Evolutionary conservation across 1,140 invertebrate species (phyloP), one percentile per base, ranked within the genome.

Genomic region (Drosophila sucinea): DNA sequence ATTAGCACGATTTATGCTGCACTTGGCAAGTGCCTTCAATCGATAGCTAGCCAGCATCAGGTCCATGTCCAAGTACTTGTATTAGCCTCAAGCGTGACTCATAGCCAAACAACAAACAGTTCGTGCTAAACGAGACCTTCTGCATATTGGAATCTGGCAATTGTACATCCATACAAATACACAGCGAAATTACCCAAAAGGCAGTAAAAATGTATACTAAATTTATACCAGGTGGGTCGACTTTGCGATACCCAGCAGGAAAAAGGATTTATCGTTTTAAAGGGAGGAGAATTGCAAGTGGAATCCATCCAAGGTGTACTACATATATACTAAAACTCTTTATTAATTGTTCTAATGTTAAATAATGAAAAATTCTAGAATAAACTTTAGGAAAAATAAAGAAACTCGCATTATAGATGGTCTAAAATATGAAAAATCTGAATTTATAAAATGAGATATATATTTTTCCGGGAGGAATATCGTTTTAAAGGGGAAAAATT

Each of bases 1-100:
- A 84, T 89, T 89, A 89, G 77, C 84, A 89, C 84, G 84, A 89
- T 74, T 84, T 89, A 89, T 84, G 84, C 75, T 89, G 84, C 84
- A 87, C 81, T 85, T 85, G 81, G 73, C 73, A 57, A 76, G 47
- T 55, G 69, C 62, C 55, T 57, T 23, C 33, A 33, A 56, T 56
- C 60, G 17, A 17, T 29, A 30, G 38, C 60, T 40, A 32, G 44
- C 35, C 38, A 47, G 56, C 57, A 23, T 51, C 83, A 74, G 66
- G 69, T 79, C 77, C 81, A 78, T 78, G 66, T 67, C 78, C 58
- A 75, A 79, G 62, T 73, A 65, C 82, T 81, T 63, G 67, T 65
- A 73, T 63, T 83, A 67, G 79, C 79, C 76, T 70, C 72, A 64
- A 75, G 70, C 70, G 84, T 87, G 83, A 87, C 78, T 89, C 83